Evolutionary conservation across 92 coral and sea anemone genomes (phyloP), one percentile per base, ranked within the genome.

Genomic region (Anthopleura xanthogrammica): DNA sequence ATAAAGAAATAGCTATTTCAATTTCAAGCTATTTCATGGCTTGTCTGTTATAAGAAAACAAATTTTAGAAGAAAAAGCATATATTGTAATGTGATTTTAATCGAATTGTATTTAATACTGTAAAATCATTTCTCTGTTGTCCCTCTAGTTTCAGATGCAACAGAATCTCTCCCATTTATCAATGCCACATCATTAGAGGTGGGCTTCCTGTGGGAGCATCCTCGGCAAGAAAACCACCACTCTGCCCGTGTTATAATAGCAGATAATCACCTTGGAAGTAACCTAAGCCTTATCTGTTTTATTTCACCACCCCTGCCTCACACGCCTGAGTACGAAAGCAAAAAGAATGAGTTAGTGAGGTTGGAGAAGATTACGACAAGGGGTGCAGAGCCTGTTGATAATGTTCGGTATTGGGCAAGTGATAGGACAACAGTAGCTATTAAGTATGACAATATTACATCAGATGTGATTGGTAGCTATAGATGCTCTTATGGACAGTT

Each of bases 251-350:
- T 79, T 19, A 74, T 93, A 17, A 66, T 93, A 83, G 89, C 85
- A 66, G 89, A 79, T 56, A 41, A 78, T 16, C 91, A 82, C 60
- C 19, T 57, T 19, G 41, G 29, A 11, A 88, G 89, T 55, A 71
- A 36, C 20, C 82, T 95, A 16, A 92, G 92, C 2, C 84, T 95
- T 24, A 83, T 95, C 57, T 95, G 98, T 40, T 86, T 77, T 40
- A 87, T 95, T 43, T 83, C 86, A n/a, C 98, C 98, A 70, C 91
- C 92, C n/a, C 87, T 95, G 40, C 95, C 98, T 4, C 78, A 12
- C 56, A 85, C 83, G 7, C 83, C 71, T 58, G 91, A 86, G 41
- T 90, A 86, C 79, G 84, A 87, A 79, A 80, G 79, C 10, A 79
- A 82, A 52, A 94, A 85, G 39, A 77, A 95, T 87, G 87, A 88